These are phyloP conservation scores for Lordiphosa mommai DNA, from an alignment of 1,140 invertebrate species.

Conservation along the genomic window DNA sequence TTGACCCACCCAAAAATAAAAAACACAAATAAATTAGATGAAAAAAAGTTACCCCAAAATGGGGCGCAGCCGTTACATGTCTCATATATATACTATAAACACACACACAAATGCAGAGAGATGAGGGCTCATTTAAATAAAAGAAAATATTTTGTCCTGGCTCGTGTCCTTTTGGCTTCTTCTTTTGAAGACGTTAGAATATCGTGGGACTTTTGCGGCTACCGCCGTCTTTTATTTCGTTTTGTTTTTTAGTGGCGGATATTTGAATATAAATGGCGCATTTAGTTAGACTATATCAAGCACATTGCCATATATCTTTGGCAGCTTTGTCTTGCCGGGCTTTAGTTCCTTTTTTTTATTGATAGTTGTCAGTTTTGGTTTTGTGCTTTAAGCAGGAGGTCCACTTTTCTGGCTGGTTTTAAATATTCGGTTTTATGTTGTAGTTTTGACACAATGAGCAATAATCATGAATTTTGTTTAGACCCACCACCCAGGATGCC, in stretches of 20 bases:
- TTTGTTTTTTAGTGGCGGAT: constrained; percentile 75
- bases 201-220: constrained; percentile 15
- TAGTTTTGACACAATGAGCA: constrained; percentile 77
- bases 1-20: constrained; percentile 30
- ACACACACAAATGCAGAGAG: constrained; percentile 24
- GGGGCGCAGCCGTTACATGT: constrained; percentile 54
- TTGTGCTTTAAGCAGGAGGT: constrained; percentile 23
- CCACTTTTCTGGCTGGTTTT: constrained; percentile 36
- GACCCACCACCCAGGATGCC: constrained; percentile 35
- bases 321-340: constrained; percentile 40
- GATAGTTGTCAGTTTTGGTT: constrained; percentile 48
- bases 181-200: constrained; percentile 41
- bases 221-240: constrained; percentile 53
- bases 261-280: constrained; percentile 77
- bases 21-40: constrained; percentile 11
- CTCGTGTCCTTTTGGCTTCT: constrained; percentile 34
- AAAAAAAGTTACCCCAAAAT: constrained; percentile 9
- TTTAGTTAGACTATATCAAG: constrained; percentile 76
- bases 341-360: constrained; percentile 35
- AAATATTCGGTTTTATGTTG: constrained; percentile 75
- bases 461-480: constrained; percentile 77
- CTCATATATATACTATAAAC: constrained; percentile 15
- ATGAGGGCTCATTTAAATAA: constrained; percentile 71
- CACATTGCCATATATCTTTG: constrained; percentile 73
- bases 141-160: constrained; percentile 67